Evolutionary conservation across 2,113 vertebrate species (phyloP).

Genomic region (Saimiri boliviensis): DNA sequence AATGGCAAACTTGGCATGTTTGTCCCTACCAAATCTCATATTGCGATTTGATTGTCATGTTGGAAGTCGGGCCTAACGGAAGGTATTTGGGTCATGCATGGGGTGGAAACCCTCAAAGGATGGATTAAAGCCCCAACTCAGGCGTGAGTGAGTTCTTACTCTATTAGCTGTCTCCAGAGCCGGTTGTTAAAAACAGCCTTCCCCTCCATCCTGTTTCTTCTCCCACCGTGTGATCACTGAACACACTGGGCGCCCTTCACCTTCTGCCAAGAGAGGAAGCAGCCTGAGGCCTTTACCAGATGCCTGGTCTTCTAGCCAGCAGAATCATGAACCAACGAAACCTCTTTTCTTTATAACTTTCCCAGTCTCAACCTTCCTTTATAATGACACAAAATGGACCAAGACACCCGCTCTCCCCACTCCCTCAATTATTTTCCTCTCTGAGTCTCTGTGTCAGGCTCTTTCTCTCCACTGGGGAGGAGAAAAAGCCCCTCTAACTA

Average conservation of each 20-base stretch:
- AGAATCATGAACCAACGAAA: background rate
- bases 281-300: background rate
- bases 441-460: fast-evolving
- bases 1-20: background rate
- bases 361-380: background rate
- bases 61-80: background rate
- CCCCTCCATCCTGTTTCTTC: background rate
- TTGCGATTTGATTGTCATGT: background rate
- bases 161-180: background rate
- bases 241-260: background rate
- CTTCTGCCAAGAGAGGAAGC: background rate
- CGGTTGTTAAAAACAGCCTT: background rate
- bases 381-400: background rate
- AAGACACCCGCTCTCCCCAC: background rate
- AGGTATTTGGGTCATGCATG: background rate
- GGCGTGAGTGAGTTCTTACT: background rate
- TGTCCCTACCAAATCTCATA: background rate
- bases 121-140: background rate
- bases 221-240: background rate
- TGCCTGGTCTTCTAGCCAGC: background rate
- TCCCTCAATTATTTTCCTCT: background rate
- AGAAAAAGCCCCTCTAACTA: background rate
- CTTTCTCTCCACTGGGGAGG: background rate
- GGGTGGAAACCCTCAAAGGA: background rate
- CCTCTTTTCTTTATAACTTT: background rate